Evolutionary conservation across 2,113 vertebrate species (phyloP), one percentile per base, ranked within the genome.

Genomic region (Neomonachus schauinslandi): DNA sequence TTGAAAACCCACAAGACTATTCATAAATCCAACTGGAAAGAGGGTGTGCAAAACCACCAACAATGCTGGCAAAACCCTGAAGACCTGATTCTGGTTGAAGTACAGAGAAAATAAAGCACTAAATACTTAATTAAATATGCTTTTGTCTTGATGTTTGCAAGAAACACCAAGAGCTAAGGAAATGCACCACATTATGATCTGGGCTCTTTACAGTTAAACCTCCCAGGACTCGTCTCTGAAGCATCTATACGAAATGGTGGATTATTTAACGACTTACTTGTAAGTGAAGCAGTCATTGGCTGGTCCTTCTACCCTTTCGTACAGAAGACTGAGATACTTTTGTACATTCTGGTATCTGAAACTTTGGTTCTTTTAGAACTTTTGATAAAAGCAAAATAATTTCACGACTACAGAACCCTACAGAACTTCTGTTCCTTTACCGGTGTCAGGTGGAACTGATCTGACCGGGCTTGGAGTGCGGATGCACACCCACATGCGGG

Each of bases 291-390:
- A 80, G 77, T 81, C 92, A 92, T 39, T 53, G 88, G 84, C 81
- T 77, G 69, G 95, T 95, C 69, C 71, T 80, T 89, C 95, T 39
- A 81, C 33, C 72, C 49, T 86, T 94, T 93, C 16, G 65, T 53
- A 95, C n/a, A 97, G 83, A 96, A 83, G 74, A 69, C 49, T 61
- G 77, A 98, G 81, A 95, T 36, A 80, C 67, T 90, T 82, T 51
- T 22, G 79, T 91, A 98, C 83, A 98, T 97, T 96, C 89, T 59
- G 85, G 55, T 74, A 97, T 85, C 89, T 88, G 82, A 94, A 97
- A 98, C 97, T 98, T 98, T 98, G 98, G 98, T 98, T 97, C 94
- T 94, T 63, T 94, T 69, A 86, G 95, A 98, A 95, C 89, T 87
- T 81, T 74, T 80, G 39, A 94, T 63, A 76, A 69, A 95, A 95